Conservation (phyloP, 1,140 invertebrate species). For the Capitella teleta region DNA sequence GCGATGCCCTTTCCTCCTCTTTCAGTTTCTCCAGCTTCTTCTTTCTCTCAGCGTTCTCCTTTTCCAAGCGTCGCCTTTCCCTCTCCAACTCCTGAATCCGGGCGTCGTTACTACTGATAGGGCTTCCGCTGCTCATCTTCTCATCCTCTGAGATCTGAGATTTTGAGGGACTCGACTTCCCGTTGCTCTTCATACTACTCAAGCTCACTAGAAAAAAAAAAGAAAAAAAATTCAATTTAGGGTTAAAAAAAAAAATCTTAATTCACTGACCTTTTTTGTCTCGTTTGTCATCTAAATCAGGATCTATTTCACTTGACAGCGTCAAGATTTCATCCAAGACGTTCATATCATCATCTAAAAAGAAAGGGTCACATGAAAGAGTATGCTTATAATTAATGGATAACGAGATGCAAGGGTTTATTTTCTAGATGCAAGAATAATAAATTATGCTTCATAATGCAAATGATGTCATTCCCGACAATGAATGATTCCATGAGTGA, state of each 20-base stretch:
- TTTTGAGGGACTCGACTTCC: neutral
- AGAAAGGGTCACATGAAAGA: too few relatives aligned
- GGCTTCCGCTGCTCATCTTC: neutral
- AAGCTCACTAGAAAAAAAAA: neutral
- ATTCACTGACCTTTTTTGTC: constrained; percentile 8
- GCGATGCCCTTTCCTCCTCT: constrained; percentile 5
- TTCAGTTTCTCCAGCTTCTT: constrained; percentile 10
- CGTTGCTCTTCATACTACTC: constrained; percentile 4
- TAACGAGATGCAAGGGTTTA: too few relatives aligned
- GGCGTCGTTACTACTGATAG: neutral
- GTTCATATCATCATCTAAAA: constrained; percentile 24
- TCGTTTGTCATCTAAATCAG: constrained; percentile 15
- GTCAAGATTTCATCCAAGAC: constrained; percentile 27
- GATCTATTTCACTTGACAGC: constrained; percentile 23
- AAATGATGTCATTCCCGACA: too few relatives aligned
- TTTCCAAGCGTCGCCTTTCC: constrained; percentile 5
- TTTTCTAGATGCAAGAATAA: too few relatives aligned
- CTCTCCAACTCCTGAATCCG: constrained; percentile 9
- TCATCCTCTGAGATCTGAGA: neutral
- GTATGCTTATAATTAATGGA: too few relatives aligned
- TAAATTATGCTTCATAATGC: too few relatives aligned
- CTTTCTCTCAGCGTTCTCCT: constrained; percentile 10
- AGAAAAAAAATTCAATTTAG: neutral
- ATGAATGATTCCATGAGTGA: too few relatives aligned
- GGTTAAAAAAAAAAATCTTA: neutral